Base-by-base conservation (phyloP, 2,113 vertebrate genomes). In the Trogon surrucura region DNA sequence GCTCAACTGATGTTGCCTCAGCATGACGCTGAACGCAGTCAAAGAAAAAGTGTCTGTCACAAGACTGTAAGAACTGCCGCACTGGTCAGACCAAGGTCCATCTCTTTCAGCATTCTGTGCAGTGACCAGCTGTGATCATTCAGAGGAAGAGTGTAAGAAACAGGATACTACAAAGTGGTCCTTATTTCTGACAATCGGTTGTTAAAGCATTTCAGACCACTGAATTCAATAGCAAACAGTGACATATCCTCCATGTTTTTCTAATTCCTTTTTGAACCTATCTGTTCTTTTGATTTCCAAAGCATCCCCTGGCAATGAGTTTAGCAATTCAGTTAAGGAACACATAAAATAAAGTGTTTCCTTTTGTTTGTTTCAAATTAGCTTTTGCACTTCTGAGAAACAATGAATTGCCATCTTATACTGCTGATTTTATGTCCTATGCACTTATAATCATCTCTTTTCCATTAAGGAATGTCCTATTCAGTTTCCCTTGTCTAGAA, bases 1-100 rank as follows among this genome's bases (percentile, higher is more conserved):
- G 85, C 96, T 88, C 61, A 74, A 88, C 75, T 86, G 92, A 86
- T 75, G 77, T 74, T 94, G 85, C 57, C 72, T 96, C 65, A 72
- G 79, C 57, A 9, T 34, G 77, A 78, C 41, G 85, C 89, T 72
- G 84, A 91, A 89, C 32, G 75, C 51, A 72, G 80, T 84, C 60
- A 90, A 81, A 89, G 71, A 61, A 92, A 88, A 79, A 80, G 60
- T 30, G 20, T 53, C 57, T 53, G 62, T 81, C 79, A 72, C 30
- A 78, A 44, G 86, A 22, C 44, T 12, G 4, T 54, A 48, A 62
- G 61, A 89, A 44, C 48, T 71, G 34, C 66, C 50, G 61, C 58
- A 15, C 11, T 32, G 58, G 26, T 56, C 65, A 79, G 53, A 91
- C 64, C 77, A 89, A 74, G 36, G 18, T 60, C 77, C 65, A 57